Base-by-base conservation (phyloP, 2,888 invertebrate species). In the Anthrax anthrax region DNA sequence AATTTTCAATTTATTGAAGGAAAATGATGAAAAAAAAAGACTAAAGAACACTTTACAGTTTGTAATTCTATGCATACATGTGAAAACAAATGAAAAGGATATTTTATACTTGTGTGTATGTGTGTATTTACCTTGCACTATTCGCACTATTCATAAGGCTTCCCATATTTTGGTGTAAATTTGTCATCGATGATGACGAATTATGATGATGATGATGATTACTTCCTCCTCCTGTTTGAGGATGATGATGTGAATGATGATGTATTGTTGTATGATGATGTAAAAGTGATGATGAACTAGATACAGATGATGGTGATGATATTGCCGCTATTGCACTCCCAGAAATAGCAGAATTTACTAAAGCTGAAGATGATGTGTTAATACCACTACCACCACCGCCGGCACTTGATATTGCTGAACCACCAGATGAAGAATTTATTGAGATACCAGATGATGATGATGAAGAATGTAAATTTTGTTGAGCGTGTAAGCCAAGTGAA, bases 141-240 rank as follows among this genome's bases (percentile, higher is more conserved):
- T 62, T 65, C 48, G 66, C 67, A 47, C 62, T 64, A 57, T 67
- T 67, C 67, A 67, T 67, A 27, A 67, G 58, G 42, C 62, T 64
- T 46, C 67, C 67, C 65, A 67, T 66, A 36, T 67, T 67, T 52
- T 67, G 67, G 51, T 67, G 67, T 47, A 67, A 56, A 56, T 67
- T 66, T 52, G 65, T 63, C 57, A 67, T 66, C 55, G 67, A 62
- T 53, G 67, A 64, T 18, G 65, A 57, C 55, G 65, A 59, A 42
- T 58, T 64, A 56, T 63, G 64, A 53, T 64, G 65, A 48, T 51
- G 45, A 14, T 38, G 42, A 10, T 45, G 42, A n/a, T 23, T 23
- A 23, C 39, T n/a, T 43, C 36, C 60, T 62, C 63, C 58, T 44
- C 23, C 23, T 23, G 23, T 23, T 6, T 23, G 23, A 23, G 42